Percentiles rank a stretch among this genome's conserved stretches.
phyloP scores from a whole-genome alignment of 2,888 invertebrate species.

The Andrena bicolor region DNA sequence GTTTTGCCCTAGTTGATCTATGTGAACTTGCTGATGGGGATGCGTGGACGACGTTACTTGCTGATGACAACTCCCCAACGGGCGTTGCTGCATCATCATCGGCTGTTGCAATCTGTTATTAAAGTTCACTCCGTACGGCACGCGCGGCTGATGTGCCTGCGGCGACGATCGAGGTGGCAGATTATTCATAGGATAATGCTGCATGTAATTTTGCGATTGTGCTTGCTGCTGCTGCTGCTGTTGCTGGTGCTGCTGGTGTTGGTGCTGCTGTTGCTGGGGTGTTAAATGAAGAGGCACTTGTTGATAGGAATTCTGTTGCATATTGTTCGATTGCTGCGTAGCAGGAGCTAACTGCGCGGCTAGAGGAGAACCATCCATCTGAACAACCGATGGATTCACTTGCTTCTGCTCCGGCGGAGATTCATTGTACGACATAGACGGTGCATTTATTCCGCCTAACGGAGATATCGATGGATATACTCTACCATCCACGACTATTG shows the following conservation, averaged over 20 bases:
- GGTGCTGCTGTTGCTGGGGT: conserved; percentile 83
- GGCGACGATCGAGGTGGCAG: conserved; percentile 82
- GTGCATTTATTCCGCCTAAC: conserved; percentile 73
- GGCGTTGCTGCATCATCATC: conserved; percentile 80
- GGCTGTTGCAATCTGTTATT: conserved; percentile 81
- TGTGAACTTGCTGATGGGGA: conserved; percentile 85
- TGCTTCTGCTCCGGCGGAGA: conserved; percentile 84
- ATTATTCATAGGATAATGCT: conserved; percentile 83
- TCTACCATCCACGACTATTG: conserved; percentile 93
- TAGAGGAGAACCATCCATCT: conserved; percentile 64
- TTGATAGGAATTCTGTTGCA: conserved; percentile 75
- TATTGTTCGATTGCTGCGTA: conserved; percentile 65
- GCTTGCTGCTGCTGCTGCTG: conserved; percentile 78
- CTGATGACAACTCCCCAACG: conserved; percentile 80
- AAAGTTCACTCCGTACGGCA: conserved; percentile 79
- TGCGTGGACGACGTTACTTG: conserved; percentile 88
- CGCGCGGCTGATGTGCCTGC: conserved; percentile 75
- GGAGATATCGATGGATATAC: conserved; percentile 88
- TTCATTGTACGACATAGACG: conserved; percentile 74
- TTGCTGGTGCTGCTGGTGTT: conserved; percentile 72
- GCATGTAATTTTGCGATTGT: conserved; percentile 83
- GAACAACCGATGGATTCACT: conserved; percentile 83
- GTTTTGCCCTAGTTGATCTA: conserved; percentile 80
- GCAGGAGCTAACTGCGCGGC: conserved; percentile 58
- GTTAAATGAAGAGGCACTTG: conserved; percentile 79